phyloP scores from a whole-genome alignment of 2,797 vertebrate genomes.

The Coregonus sp. region DNA sequence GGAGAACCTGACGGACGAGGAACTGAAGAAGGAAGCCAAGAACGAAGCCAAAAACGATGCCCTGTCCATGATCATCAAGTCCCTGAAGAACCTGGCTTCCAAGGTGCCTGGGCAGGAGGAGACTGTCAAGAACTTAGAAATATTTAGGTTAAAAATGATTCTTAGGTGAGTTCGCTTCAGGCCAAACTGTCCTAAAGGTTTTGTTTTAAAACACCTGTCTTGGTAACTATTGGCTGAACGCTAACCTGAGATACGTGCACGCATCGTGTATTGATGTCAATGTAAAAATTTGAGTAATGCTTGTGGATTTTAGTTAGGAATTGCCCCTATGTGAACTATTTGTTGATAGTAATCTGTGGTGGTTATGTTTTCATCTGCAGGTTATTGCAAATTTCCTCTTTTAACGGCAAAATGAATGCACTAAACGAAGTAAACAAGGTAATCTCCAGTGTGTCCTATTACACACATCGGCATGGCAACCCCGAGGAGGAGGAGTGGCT shows the following conservation, averaged over 20 bases:
- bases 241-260: background rate
- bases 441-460: constrained; percentile 98
- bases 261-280: background rate
- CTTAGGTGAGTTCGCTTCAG: constrained; percentile 87
- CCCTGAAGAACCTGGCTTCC: constrained; percentile 98
- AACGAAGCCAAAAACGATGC: constrained; percentile 99
- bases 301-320: background rate
- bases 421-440: constrained; percentile 99
- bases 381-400: constrained; percentile 99
- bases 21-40: constrained; percentile 99
- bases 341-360: background rate
- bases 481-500: constrained; percentile 99
- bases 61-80: constrained; percentile 99
- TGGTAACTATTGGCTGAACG: background rate
- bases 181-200: background rate
- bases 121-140: constrained; percentile 99
- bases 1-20: constrained; percentile 99
- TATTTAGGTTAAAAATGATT: constrained; percentile 99
- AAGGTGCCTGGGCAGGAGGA: constrained; percentile 98
- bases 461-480: constrained; percentile 96
- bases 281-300: background rate
- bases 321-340: background rate
- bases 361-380: constrained; percentile 64
- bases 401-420: constrained; percentile 99
- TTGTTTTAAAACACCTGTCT: background rate